Evolutionary conservation across 2,113 vertebrate genomes (phyloP), one percentile per base, ranked within the genome.

Genomic region (Parotia lawesii): DNA sequence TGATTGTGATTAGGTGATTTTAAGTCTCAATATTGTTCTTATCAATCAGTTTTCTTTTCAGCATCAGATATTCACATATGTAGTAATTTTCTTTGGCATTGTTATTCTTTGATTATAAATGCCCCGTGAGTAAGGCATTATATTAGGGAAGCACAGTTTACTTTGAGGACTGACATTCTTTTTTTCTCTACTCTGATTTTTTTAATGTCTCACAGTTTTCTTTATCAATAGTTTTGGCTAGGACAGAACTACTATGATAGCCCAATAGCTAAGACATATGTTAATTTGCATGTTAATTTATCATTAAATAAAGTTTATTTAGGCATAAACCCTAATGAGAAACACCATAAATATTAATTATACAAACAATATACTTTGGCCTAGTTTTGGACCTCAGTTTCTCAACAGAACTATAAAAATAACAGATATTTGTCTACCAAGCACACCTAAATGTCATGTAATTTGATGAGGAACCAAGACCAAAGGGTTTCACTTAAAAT

Each of bases 1-100:
- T 96, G 96, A 92, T 94, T 96, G 66, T 80, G 57, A 97, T 93
- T 88, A 89, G 71, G 60, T 69, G 75, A 65, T 95, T 74, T 90
- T 86, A 84, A 78, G 4, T 37, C 50, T 83, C 61, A 91, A 74
- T 85, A 74, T 87, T 90, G 28, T 86, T 94, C 67, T 87, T 69
- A 29, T 61, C 85, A 91, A 62, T 89, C 91, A 81, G 56, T 54
- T 76, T 95, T 89, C 86, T 93, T 93, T 85, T 94, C 79, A 91
- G 53, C 18, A 47, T 74, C n/a, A 84, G 64, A 9, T 71, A 44
- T 65, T 95, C 84, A 53, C 66, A 66, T 7, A 21, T 15, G 13
- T 31, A 77, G 54, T 69, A 0, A 86, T 88, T 94, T 94, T 72
- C 72, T 65, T 33, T 67, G 74, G 11, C 33, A 44, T 92, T 78